Evolutionary conservation across 2,888 invertebrate genomes (phyloP), one percentile per base, ranked within the genome.

Genomic region (Ochropleura plecta): DNA sequence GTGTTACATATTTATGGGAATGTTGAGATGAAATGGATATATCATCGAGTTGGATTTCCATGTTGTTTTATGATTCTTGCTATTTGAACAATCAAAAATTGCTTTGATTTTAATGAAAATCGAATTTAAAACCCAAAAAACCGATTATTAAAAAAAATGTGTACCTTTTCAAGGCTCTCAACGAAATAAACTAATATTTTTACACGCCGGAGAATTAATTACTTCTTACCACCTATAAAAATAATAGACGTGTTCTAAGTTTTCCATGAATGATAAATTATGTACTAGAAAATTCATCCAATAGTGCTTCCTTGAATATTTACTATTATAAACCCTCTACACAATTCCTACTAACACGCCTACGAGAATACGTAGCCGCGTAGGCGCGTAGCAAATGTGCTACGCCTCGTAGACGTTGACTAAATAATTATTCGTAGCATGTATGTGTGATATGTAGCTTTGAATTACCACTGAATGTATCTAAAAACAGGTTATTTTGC

Each of bases 331-430:
- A 83, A 69, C 65, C 71, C 62, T 79, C 70, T 64, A 85, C 72
- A 70, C 77, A 87, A 85, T 87, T 79, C 73, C 76, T 74, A 71
- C 65, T 49, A 70, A 65, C 57, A 81, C 82, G 81, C 78, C 82
- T 88, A 85, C 88, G 83, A 71, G 73, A 55, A 64, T 74, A 69
- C 86, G 89, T 86, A 88, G 85, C 73, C 14, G 53, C 84, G 82
- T 82, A 84, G 82, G 10, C 57, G 44, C 78, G 84, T 84, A 83
- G 84, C 79, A 75, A 73, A 72, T 71, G 44, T 55, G 80, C 76
- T 81, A 79, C 80, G 81, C 42, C 20, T 76, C 76, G 75, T 85
- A 83, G 83, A 67, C 60, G 40, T 60, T 74, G 57, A 80, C 67
- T 73, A 75, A 76, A 82, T 77, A 88, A 76, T 83, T 78, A 65